A percentile compares a stretch with the other conserved stretches of the same genome.
Conservation (phyloP, 2,113 vertebrate genomes). For the Menidia beryllina region DNA sequence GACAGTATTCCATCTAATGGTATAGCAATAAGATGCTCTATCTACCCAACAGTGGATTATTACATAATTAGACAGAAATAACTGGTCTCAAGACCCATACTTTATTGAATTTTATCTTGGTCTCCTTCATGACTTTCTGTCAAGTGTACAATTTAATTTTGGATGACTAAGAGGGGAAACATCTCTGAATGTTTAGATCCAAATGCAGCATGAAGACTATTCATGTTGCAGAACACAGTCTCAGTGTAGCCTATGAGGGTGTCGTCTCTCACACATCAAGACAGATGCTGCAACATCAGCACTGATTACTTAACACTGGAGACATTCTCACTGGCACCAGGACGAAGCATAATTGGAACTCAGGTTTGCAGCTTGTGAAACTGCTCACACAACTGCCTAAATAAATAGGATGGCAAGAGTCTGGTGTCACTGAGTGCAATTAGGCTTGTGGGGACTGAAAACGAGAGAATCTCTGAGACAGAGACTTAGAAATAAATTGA, state of each 20-base stretch:
- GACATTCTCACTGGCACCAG: slow-evolving; percentile 19
- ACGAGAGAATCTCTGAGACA: not conserved
- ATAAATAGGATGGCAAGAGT: slow-evolving; percentile 57
- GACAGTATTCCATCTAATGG: slow-evolving; percentile 40
- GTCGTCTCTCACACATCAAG: slow-evolving; percentile 17
- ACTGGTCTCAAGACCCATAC: slow-evolving; percentile 15
- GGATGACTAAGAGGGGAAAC: slow-evolving; percentile 7
- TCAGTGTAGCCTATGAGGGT: not conserved
- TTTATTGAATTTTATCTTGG: slow-evolving; percentile 10
- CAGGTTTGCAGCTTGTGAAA: slow-evolving; percentile 38
- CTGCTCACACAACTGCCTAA: slow-evolving; percentile 58
- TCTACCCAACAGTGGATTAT: slow-evolving; percentile 47
- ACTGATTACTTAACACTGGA: slow-evolving; percentile 19
- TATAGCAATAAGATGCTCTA: slow-evolving; percentile 46
- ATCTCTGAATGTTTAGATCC: slow-evolving; percentile 31
- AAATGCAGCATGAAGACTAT: slow-evolving; percentile 13
- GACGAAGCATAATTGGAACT: slow-evolving; percentile 53
- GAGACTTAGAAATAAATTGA: slow-evolving; percentile 2
- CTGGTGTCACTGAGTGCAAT: slow-evolving; percentile 50
- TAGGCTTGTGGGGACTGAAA: slow-evolving; percentile 27
- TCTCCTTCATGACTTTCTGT: slow-evolving; percentile 33
- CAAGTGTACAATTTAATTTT: slow-evolving; percentile 9
- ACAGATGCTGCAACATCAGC: not conserved
- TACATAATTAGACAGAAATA: slow-evolving; percentile 36
- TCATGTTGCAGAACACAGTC: slow-evolving; percentile 28